Evolutionary conservation across 2,888 invertebrate species (phyloP).

Genomic region (Atherix ibis): DNA sequence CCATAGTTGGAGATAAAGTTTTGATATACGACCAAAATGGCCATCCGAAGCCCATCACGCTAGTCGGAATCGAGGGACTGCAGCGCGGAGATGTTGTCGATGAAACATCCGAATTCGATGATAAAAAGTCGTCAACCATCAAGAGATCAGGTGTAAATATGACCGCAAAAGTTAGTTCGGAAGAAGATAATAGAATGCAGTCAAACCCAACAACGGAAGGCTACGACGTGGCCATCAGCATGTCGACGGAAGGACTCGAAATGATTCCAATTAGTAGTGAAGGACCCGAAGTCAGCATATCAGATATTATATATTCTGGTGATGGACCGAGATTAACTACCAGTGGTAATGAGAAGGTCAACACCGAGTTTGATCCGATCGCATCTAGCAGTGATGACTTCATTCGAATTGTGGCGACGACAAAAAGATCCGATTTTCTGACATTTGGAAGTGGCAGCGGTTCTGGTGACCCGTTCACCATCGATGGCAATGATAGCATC

Average conservation of each 20-base stretch:
- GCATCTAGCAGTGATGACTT: constrained; percentile 26
- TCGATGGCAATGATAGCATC: neutral
- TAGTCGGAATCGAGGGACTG: constrained; percentile 34
- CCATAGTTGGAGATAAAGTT: constrained; percentile 10
- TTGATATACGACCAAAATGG: constrained; percentile 13
- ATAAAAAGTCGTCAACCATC: constrained; percentile 4
- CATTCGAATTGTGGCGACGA: constrained; percentile 13
- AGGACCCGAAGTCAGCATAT: neutral
- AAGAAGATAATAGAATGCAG: neutral
- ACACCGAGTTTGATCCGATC: constrained; percentile 19
- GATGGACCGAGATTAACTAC: neutral
- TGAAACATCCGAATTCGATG: constrained; percentile 4
- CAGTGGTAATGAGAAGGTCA: constrained; percentile 1
- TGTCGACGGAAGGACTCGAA: too few species aligned
- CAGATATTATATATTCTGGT: neutral
- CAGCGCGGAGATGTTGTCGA: constrained; percentile 23
- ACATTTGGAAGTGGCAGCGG: constrained; percentile 2
- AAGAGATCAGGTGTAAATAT: constrained; percentile 4
- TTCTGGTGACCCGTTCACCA: neutral
- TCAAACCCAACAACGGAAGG: too few species aligned
- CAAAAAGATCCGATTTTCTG: constrained; percentile 1
- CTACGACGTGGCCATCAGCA: too few species aligned
- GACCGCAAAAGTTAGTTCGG: constrained; percentile 1
- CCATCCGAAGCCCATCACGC: constrained; percentile 21
- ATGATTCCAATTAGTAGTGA: neutral